Percentiles rank a stretch among this genome's conserved stretches.
These are phyloP conservation scores for Sphenopsis melanotis DNA, from an alignment of 2,797 vertebrate species.

Conservation along the genomic window DNA sequence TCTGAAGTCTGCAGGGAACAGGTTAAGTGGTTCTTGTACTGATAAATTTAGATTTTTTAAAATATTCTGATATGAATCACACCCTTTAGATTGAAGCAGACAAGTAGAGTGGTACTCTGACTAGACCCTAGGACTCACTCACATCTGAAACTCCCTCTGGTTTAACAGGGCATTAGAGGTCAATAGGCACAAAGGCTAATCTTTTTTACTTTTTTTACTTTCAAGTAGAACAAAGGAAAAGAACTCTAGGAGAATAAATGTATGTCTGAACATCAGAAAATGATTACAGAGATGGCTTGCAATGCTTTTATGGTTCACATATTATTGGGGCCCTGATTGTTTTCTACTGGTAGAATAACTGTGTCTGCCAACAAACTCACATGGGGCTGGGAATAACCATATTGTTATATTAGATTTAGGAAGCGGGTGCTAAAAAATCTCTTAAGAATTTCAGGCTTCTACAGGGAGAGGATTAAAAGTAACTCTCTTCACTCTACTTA, in stretches of 20 bases:
- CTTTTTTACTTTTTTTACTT: neutral
- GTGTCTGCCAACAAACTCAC: neutral
- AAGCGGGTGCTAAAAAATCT: neutral
- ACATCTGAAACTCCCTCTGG: neutral
- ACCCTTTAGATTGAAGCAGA: neutral
- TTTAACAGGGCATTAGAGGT: neutral
- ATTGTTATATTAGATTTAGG: neutral
- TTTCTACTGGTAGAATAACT: neutral
- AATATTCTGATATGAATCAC: neutral
- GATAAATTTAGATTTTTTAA: neutral
- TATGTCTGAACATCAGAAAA: conserved; percentile 14
- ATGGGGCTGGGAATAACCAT: neutral
- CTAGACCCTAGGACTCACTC: neutral
- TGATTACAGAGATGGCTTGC: neutral
- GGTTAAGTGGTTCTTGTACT: neutral
- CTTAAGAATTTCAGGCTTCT: neutral
- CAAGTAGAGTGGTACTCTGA: neutral
- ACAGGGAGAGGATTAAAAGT: neutral
- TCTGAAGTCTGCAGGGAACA: neutral
- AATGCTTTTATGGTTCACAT: neutral
- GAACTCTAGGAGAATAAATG: neutral
- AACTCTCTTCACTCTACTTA: neutral
- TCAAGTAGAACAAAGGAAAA: neutral
- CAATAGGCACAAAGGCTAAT: neutral
- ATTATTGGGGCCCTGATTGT: neutral